These are phyloP conservation scores for Pseudobourletiella spinata DNA, from an alignment of 1,140 invertebrate species.

Conservation along the genomic window DNA sequence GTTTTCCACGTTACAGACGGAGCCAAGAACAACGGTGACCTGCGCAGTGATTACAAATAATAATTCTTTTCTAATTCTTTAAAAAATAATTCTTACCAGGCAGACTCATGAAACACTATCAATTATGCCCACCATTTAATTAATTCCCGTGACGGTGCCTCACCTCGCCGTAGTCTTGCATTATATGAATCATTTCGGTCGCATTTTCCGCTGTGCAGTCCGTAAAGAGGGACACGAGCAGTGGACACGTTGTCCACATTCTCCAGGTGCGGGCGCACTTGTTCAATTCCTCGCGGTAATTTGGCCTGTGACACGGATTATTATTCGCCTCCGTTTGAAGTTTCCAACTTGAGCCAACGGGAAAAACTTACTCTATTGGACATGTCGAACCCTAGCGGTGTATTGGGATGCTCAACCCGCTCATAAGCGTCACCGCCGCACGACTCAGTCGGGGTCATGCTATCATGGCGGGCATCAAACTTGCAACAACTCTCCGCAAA, in stretches of 20 bases:
- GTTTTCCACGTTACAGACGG: constrained; percentile 65
- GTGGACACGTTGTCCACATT: constrained; percentile 92
- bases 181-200: constrained; percentile 82
- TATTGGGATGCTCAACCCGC: constrained; percentile 26
- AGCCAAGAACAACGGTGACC: constrained; percentile 53
- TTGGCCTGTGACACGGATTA: constrained; percentile 77
- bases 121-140: no score
- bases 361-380: constrained; percentile 64
- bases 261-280: constrained; percentile 90
- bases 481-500: constrained; percentile 6
- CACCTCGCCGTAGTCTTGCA: constrained; percentile 93
- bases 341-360: no score
- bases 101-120: no score
- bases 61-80: no score
- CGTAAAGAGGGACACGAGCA: constrained; percentile 91
- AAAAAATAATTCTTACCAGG: no score
- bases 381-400: constrained; percentile 65
- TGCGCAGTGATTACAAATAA: no score
- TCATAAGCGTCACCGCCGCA: constrained; percentile 28
- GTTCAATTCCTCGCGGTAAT: constrained; percentile 89
- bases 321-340: no score
- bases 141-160: no score
- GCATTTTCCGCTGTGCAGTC: constrained; percentile 86
- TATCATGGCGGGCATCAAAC: not conserved
- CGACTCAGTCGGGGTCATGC: constrained; percentile 4